Conservation (phyloP, 2,888 invertebrate genomes). For the Andrena haemorrhoa region DNA sequence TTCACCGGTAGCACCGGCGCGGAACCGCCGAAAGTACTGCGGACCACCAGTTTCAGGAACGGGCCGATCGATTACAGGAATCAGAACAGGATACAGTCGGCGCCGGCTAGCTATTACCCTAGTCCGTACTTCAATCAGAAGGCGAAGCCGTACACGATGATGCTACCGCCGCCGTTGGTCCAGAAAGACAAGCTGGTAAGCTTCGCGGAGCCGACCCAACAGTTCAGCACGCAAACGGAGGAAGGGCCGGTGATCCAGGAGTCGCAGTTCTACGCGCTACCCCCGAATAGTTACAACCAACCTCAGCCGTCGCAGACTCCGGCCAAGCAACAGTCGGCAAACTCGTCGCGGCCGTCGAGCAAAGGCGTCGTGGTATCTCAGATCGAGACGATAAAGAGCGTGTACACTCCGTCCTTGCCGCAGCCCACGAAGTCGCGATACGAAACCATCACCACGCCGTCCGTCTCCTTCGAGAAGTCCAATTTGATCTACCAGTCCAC, state of each 20-base stretch:
- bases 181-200: conserved; percentile 74
- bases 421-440: conserved; percentile 58
- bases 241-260: conserved; percentile 78
- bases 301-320: conserved; percentile 31
- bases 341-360: conserved; percentile 41
- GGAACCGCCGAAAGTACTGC: conserved; percentile 83
- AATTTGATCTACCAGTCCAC: conserved; percentile 89
- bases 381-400: conserved; percentile 70
- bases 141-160: conserved; percentile 88
- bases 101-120: conserved; percentile 76
- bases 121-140: conserved; percentile 77
- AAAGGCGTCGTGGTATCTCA: conserved; percentile 58
- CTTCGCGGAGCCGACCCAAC: conserved; percentile 57
- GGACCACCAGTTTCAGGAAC: conserved; percentile 78
- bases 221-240: conserved; percentile 76
- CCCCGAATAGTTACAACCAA: conserved; percentile 62
- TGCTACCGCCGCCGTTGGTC: conserved; percentile 89
- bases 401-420: conserved; percentile 53
- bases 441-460: conserved; percentile 73
- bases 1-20: conserved; percentile 78
- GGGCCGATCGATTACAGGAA: conserved; percentile 72
- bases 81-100: conserved; percentile 72
- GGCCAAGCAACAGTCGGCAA: conserved; percentile 27
- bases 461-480: conserved; percentile 87
- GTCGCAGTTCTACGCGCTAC: conserved; percentile 62